Conservation (phyloP, 2,113 vertebrate species). For the Morone chrysops region DNA sequence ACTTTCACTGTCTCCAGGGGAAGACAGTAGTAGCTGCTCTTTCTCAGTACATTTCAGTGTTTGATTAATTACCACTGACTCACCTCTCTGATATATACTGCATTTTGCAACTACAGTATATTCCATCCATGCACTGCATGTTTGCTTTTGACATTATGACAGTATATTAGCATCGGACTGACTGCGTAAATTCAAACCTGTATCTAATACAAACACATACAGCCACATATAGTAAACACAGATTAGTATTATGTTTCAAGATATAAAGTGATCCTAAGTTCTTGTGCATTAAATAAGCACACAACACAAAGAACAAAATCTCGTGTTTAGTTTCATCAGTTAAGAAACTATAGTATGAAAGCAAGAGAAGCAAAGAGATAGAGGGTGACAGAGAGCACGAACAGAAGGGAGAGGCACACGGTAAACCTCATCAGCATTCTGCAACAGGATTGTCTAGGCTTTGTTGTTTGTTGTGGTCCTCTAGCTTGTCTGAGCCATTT, state of each 20-base stretch:
- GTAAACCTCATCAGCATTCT: constrained; percentile 81
- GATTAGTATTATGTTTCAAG: background rate
- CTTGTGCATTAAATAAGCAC: background rate
- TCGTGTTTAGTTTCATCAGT: constrained; percentile 28
- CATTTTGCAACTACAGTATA: constrained; percentile 14
- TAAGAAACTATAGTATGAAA: constrained; percentile 46
- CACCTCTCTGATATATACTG: background rate
- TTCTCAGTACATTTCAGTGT: background rate
- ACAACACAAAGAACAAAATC: background rate
- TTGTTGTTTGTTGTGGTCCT: constrained; percentile 78
- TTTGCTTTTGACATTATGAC: background rate
- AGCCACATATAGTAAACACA: background rate
- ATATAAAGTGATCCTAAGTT: background rate
- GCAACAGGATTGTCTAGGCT: constrained; percentile 74
- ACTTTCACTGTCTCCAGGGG: constrained; percentile 12
- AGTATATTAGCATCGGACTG: background rate
- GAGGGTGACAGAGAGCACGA: constrained; percentile 24
- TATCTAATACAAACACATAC: background rate
- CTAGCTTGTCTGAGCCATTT: constrained; percentile 72
- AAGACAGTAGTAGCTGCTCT: constrained; percentile 5
- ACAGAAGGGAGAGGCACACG: constrained; percentile 50
- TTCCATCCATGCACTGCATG: background rate
- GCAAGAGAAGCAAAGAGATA: constrained; percentile 12
- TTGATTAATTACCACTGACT: constrained; percentile 35
- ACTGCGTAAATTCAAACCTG: background rate